Conservation (phyloP, 2,888 invertebrate species). For the Lycophotia porphyrea region DNA sequence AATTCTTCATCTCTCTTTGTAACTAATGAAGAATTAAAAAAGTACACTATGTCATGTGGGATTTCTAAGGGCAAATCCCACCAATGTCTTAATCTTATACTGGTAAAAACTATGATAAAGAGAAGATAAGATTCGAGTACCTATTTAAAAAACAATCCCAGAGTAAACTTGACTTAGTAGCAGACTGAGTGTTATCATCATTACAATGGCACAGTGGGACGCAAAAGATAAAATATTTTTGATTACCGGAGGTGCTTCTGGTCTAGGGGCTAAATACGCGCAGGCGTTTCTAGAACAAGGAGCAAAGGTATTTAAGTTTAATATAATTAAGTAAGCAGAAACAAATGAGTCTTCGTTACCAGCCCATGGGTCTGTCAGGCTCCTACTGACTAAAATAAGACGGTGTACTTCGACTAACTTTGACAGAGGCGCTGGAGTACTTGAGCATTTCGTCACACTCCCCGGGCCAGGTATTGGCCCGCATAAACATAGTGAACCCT, state of each 20-base stretch:
- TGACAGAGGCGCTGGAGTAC: neutral
- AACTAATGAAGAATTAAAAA: neutral
- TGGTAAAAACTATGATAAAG: neutral
- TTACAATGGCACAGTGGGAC: slow-evolving; percentile 40
- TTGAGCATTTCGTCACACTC: neutral
- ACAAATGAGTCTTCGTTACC: neutral
- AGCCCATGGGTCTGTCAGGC: neutral
- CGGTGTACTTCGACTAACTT: neutral
- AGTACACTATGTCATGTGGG: neutral
- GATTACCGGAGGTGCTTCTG: slow-evolving; percentile 77
- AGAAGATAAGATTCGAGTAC: slow-evolving; percentile 6
- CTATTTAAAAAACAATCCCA: neutral
- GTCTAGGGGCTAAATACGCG: slow-evolving; percentile 74
- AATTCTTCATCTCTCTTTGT: neutral
- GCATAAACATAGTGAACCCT: neutral
- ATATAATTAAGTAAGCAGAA: neutral
- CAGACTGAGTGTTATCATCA: neutral
- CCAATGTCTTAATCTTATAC: neutral
- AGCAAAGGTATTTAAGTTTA: slow-evolving; percentile 69
- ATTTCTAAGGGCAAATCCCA: neutral
- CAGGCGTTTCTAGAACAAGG: slow-evolving; percentile 72
- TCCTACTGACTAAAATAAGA: neutral
- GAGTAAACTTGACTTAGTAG: neutral
- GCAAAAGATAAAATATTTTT: slow-evolving; percentile 71
- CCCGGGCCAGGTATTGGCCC: too few relatives aligned